These are phyloP conservation scores for Poecilobothrus nobilitatus DNA, from an alignment of 2,888 invertebrate species.

Conservation along the genomic window DNA sequence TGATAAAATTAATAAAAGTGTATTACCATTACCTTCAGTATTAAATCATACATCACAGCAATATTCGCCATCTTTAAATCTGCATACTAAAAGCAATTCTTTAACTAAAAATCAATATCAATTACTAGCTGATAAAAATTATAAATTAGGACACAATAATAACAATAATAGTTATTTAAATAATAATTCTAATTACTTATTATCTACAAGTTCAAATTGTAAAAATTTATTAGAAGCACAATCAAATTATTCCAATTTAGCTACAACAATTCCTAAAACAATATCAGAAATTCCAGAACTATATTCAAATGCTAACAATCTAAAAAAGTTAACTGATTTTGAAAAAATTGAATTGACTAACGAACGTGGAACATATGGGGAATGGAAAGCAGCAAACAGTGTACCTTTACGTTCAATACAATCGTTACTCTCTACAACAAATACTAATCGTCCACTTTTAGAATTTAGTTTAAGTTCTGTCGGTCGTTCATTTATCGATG, in stretches of 20 bases:
- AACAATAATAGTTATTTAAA: background rate
- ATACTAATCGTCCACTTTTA: slow-evolving; percentile 29
- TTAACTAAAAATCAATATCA: background rate
- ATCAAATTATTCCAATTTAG: slow-evolving; percentile 33
- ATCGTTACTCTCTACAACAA: slow-evolving; percentile 17
- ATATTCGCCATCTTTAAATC: slow-evolving; percentile 13
- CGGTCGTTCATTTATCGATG: slow-evolving; percentile 43
- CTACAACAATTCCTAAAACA: slow-evolving; percentile 42
- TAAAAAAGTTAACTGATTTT: slow-evolving; percentile 2
- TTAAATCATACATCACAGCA: background rate
- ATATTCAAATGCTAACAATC: background rate
- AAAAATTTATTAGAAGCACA: background rate
- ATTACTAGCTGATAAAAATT: slow-evolving; percentile 15
- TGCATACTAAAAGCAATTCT: slow-evolving; percentile 8
- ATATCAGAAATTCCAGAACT: slow-evolving; percentile 25
- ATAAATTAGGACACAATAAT: slow-evolving; percentile 11
- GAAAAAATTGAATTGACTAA: slow-evolving; percentile 5
- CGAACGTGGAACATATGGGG: slow-evolving; percentile 10
- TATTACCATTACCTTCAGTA: background rate
- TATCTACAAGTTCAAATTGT: background rate
- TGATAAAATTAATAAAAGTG: background rate
- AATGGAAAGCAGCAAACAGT: slow-evolving; percentile 8
- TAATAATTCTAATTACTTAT: background rate
- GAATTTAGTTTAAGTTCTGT: slow-evolving; percentile 43
- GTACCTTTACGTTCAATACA: slow-evolving; percentile 14